Base-by-base conservation (phyloP, 2,797 vertebrate genomes). In the Schizopygopsis malacanthus region DNA sequence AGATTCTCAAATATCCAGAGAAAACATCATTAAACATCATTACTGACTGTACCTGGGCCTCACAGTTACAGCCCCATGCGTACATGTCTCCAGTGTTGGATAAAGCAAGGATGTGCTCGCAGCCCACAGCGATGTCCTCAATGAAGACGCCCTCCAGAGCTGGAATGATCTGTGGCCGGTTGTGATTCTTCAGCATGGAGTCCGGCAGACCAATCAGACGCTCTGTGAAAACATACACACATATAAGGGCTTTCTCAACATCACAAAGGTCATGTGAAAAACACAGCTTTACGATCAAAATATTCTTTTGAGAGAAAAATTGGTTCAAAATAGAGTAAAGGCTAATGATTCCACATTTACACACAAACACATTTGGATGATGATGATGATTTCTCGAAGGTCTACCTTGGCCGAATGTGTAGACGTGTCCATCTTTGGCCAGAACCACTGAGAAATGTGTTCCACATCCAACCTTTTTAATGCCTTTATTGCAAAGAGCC, bases 371-470 rank as follows among this genome's bases (percentile, higher is more conserved):
- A 50, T 39, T 33, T 43, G 3, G 47, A 28, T 28, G 25, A 28
- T 50, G 13, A 16, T 50, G 2, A 43, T 43, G 41, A 43, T 43
- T 43, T 43, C 9, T 43, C 8, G 2, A 43, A 8, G 52, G 28
- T 37, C 0, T 93, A 96, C 96, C 96, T 95, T 96, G 95, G 83
- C 96, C 96, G 90, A 96, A 96, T 10, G 95, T 95, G 92, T 95
- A 96, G 84, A 96, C 94, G 39, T 91, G 95, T 85, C 96, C 96
- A 84, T 96, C 95, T 82, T 91, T 92, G 83, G 92, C 93, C 89
- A 96, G 87, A 16, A 91, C 95, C 83, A 95, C 95, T 25, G 96
- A 96, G 90, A 96, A 96, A 90, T 96, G 95, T 75, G 95, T 96
- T 54, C 95, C 96, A 89, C 95, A 96, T 22, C 92, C 89, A 79